Percentiles rank a stretch among this genome's conserved stretches.
phyloP scores from a whole-genome alignment of 2,888 invertebrate genomes.

The Diarsia mendica region DNA sequence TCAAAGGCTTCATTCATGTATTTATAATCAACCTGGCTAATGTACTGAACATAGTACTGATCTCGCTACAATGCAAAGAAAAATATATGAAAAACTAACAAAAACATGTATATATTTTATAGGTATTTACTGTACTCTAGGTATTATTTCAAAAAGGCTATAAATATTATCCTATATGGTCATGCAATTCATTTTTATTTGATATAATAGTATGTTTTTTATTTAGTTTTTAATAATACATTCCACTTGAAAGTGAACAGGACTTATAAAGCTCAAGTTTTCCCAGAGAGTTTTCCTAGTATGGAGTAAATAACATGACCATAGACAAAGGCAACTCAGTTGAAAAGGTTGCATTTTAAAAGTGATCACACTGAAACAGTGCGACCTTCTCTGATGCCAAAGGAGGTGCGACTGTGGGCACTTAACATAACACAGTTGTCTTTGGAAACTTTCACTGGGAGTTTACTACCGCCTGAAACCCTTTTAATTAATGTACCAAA shows the following conservation, averaged over 20 bases:
- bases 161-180: constrained; percentile 37
- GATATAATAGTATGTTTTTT: constrained; percentile 11
- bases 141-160: constrained; percentile 54
- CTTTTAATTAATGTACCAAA: background rate
- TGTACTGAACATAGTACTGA: constrained; percentile 46
- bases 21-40: constrained; percentile 37
- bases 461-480: background rate
- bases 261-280: background rate
- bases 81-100: constrained; percentile 29
- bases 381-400: background rate
- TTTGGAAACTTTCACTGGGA: constrained; percentile 20
- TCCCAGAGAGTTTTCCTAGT: constrained; percentile 15
- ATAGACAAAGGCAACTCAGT: background rate
- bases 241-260: constrained; percentile 1
- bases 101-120: constrained; percentile 37
- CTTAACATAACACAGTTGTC: background rate
- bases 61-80: constrained; percentile 52
- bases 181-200: constrained; percentile 32
- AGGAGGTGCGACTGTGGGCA: background rate
- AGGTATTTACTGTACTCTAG: constrained; percentile 47
- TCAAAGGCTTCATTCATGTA: background rate
- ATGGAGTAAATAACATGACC: background rate
- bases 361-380: background rate
- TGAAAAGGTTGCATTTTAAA: background rate
- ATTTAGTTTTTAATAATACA: background rate